Conservation (phyloP, 2,113 vertebrate genomes). For the Camelus dromedarius region DNA sequence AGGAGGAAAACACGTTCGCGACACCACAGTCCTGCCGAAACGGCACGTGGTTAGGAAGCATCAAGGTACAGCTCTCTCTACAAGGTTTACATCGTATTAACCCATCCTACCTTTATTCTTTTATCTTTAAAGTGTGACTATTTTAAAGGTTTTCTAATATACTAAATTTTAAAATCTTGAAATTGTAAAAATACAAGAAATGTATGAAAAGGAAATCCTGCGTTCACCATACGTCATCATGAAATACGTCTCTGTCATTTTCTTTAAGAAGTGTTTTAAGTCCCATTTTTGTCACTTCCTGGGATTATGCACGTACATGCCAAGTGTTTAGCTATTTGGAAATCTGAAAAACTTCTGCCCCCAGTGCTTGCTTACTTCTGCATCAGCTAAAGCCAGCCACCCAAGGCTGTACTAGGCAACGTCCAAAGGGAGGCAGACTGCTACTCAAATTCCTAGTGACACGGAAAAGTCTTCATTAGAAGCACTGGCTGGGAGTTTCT, state of each 20-base stretch:
- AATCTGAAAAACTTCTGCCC: not conserved
- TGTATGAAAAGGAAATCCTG: not conserved
- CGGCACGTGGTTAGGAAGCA: not conserved
- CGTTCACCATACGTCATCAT: not conserved
- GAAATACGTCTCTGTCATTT: not conserved
- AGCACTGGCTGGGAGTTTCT: not conserved
- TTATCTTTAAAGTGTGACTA: not conserved
- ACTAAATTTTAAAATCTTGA: not conserved
- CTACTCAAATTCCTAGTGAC: not conserved
- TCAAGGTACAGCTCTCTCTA: not conserved
- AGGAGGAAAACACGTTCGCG: not conserved
- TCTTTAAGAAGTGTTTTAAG: slow-evolving; percentile 6
- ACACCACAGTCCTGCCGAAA: not conserved
- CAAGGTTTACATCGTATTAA: not conserved
- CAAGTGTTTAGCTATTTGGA: not conserved
- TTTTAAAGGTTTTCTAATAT: not conserved
- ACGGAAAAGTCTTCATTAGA: not conserved
- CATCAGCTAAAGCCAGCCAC: not conserved
- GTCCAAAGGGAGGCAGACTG: not conserved
- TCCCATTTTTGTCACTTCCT: not conserved
- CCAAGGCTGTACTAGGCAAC: not conserved
- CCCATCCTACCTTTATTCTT: not conserved
- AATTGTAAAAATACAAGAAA: not conserved
- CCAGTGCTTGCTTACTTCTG: not conserved
- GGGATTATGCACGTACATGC: not conserved